Evolutionary conservation across 30 jellyfish, hydroid and myxozoan genomes (phyloP).

Genomic region (Clytia hemisphaerica): DNA sequence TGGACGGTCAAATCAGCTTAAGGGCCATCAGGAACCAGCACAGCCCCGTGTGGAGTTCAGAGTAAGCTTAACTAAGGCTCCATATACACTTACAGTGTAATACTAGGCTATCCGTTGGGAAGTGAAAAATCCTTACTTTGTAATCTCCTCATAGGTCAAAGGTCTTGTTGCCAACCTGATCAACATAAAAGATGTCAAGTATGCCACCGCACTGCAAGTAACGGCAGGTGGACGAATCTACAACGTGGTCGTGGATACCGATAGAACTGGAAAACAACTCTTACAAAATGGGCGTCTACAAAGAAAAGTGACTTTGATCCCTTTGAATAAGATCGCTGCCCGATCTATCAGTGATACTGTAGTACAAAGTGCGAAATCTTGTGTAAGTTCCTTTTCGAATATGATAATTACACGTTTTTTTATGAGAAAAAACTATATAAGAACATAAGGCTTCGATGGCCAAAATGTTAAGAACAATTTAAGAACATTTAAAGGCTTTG

Average conservation of each 20-base stretch:
- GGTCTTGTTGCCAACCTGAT: constrained; percentile 66
- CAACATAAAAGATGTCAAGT: constrained; percentile 60
- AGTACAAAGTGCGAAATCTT: constrained; percentile 55
- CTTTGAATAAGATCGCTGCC: constrained; percentile 62
- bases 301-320: constrained; percentile 80
- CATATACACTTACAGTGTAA: no score
- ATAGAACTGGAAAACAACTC: constrained; percentile 63
- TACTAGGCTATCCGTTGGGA: no score
- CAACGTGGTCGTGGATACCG: constrained; percentile 92
- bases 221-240: constrained; percentile 79
- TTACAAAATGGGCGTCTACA: constrained; percentile 69
- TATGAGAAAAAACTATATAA: no score
- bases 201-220: constrained; percentile 69
- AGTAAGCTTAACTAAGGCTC: no score
- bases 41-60: no score
- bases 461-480: no score
- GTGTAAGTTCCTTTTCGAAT: constrained; percentile 61
- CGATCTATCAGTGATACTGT: constrained; percentile 49
- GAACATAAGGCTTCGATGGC: no score
- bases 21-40: no score
- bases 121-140: no score
- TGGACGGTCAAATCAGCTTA: no score
- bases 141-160: constrained; percentile 36
- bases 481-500: no score
- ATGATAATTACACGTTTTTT: no score